Evolutionary conservation across 2,797 vertebrate genomes (phyloP), one percentile per base, ranked within the genome.

Genomic region (Craterocephalus amniculus): DNA sequence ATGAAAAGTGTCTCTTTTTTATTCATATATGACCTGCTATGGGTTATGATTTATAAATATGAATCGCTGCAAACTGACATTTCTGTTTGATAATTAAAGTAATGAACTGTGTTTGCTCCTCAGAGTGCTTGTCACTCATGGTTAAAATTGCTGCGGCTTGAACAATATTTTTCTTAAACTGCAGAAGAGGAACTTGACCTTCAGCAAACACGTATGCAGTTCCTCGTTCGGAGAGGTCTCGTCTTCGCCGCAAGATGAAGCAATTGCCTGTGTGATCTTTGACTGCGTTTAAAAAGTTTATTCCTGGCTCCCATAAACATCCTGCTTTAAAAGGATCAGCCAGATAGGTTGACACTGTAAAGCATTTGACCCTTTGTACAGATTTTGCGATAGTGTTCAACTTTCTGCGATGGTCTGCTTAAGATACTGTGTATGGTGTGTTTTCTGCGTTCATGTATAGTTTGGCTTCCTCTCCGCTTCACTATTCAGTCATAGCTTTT

Each of bases 231-330:
- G 26, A 43, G 18, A 36, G 45, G 45, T 26, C 51, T 71, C 49
- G 11, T 63, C 52, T 45, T 29, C 38, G n/a, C 9, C 35, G 68
- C 27, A 18, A 16, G 22, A 48, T 51, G 18, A 34, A 12, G 36
- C 16, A 56, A 62, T 24, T 16, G 35, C 16, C n/a, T 8, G 3
- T 56, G n/a, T 70, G 67, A 62, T 58, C 58, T 70, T 62, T 61
- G 36, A 56, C 52, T 62, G 20, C 48, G 36, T 27, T 56, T 61
- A 4, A 59, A 55, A 70, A 57, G 38, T 63, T 63, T 63, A 29
- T 56, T 38, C 32, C 29, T 62, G 51, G 18, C 49, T 45, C 14
- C 38, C 4, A 56, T 34, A 62, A 34, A 45, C 38, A 22, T 13
- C 16, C 35, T 5, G 34, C 52, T 66, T 43, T 31, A 40, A 57